Evolutionary conservation across 2,113 vertebrate species (phyloP).

Genomic region (Plecotus auritus): DNA sequence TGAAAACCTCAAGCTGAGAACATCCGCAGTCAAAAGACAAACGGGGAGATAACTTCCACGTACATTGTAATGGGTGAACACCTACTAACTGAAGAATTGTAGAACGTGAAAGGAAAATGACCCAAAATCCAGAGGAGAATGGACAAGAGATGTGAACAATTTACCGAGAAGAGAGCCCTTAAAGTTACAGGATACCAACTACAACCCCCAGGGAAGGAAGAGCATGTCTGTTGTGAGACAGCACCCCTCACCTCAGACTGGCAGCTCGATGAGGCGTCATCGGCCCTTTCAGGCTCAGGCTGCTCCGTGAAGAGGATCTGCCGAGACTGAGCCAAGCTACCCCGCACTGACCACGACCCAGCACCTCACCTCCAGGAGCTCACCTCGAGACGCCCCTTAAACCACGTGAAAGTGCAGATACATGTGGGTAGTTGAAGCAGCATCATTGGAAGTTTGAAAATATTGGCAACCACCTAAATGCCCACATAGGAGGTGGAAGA

Average conservation of each 20-base stretch:
- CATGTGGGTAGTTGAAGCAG: accelerated
- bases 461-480: neutral
- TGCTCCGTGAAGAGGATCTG: accelerated
- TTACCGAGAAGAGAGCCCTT: neutral
- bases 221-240: accelerated
- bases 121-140: neutral
- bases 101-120: neutral
- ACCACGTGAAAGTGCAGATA: neutral
- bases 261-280: accelerated
- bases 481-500: too few species aligned
- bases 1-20: neutral
- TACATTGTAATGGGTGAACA: accelerated
- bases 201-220: neutral
- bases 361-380: neutral
- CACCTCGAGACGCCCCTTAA: neutral
- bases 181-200: accelerated
- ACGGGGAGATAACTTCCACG: neutral
- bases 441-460: too few species aligned
- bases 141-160: neutral
- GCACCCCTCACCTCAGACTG: neutral
- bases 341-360: accelerated
- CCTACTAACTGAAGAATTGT: neutral
- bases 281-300: neutral
- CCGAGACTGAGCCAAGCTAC: neutral
- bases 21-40: neutral